Evolutionary conservation across 2,113 vertebrate species (phyloP), one percentile per base, ranked within the genome.

Genomic region (Halichoerus grypus): DNA sequence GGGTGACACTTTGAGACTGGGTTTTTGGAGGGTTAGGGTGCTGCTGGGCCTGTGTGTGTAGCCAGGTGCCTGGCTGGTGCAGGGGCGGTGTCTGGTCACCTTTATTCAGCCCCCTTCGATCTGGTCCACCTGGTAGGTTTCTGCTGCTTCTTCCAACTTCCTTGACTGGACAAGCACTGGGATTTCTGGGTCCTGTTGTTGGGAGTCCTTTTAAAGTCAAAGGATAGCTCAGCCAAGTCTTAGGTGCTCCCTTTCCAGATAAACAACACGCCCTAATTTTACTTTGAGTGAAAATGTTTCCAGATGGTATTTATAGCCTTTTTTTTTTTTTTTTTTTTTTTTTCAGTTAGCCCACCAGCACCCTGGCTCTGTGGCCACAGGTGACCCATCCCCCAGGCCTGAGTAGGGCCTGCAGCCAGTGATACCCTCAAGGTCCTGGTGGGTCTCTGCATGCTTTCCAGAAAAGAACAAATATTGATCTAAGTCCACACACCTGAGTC

Each of bases 121-220:
- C 28, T 1, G 3, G 2, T 16, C n/a, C 31, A 26, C 53, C 55
- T 36, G 13, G 31, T 4, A 7, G 63, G 11, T 42, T 92, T 79
- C 77, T 49, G 24, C 9, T 22, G 79, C 36, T 39, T 57, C 7
- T 76, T 85, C 55, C 79, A 49, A 10, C 46, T 39, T n/a, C 49
- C 5, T 55, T 49, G 46, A 13, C 55, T 53, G 39, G 33, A 39
- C 28, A 53, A 18, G 13, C 21, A n/a, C n/a, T 42, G 18, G 71
- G 9, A 13, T 57, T 84, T 81, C 31, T 18, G 26, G 26, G 5
- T 55, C 28, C 39, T 72, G n/a, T 61, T 28, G 33, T 39, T 83
- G 49, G 33, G 92, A 90, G 24, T 57, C 46, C 71, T 91, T 55
- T 88, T 42, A 69, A 71, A 93, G 57, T 93, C 24, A 24, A 49